These are phyloP conservation scores for Folsomia manolachei DNA, from an alignment of 2,888 invertebrate genomes.

Conservation along the genomic window DNA sequence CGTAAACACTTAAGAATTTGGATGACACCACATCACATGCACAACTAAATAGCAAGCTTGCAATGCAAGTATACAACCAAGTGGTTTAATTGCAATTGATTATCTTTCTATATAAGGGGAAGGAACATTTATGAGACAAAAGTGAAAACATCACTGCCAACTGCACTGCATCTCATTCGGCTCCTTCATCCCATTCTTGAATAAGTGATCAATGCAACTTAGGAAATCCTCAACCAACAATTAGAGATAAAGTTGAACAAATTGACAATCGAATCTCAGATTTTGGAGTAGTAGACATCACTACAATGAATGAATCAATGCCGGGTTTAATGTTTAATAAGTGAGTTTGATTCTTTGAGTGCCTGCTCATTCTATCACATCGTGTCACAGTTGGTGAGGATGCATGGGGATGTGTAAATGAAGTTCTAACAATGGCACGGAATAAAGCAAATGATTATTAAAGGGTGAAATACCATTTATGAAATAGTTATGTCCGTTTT, in stretches of 20 bases:
- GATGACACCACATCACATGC: conserved; percentile 4
- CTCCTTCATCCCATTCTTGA: not conserved
- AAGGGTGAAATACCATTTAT: no score
- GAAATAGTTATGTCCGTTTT: no score
- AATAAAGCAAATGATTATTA: not conserved
- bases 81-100: conserved; percentile 8
- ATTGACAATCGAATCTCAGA: not conserved
- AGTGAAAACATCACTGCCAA: not conserved
- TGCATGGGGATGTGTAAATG: no score
- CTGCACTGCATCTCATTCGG: no score
- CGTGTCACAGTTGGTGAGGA: not conserved
- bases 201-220: not conserved
- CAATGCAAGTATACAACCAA: no score
- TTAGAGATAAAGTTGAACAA: not conserved
- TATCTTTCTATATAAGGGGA: conserved; percentile 1
- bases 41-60: not conserved
- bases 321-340: no score
- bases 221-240: not conserved
- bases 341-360: no score
- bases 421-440: not conserved
- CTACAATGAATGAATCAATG: not conserved
- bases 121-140: not conserved
- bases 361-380: not conserved
- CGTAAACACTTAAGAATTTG: conserved; percentile 4
- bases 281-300: not conserved